These are phyloP conservation scores for Orycteropus afer DNA, from an alignment of 2,113 vertebrate species.

Conservation along the genomic window DNA sequence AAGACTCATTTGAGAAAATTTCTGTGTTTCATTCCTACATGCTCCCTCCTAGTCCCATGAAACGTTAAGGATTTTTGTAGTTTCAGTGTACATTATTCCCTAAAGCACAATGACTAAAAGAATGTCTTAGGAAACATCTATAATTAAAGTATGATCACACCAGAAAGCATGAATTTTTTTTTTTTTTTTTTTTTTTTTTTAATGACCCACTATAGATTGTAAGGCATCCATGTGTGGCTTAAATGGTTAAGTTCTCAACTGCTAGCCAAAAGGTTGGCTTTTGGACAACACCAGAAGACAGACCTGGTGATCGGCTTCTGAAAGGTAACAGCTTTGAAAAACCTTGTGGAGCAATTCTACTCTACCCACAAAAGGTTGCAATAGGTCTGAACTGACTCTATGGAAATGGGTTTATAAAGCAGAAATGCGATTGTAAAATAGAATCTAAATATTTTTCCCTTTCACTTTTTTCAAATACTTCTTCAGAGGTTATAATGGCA, in stretches of 20 bases:
- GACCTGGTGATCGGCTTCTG: not conserved
- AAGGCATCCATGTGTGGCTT: not conserved
- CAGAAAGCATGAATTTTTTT: not conserved
- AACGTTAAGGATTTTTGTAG: not conserved
- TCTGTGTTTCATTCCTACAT: conserved; percentile 5
- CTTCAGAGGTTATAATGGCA: not conserved
- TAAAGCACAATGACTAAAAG: not conserved
- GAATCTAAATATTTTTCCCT: not conserved
- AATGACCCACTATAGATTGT: not conserved
- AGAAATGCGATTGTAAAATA: not conserved
- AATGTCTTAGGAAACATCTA: not conserved
- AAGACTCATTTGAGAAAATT: conserved; percentile 37
- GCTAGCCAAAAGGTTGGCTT: not conserved
- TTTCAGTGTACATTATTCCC: not conserved
- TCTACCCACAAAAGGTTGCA: not conserved
- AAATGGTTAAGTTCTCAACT: not conserved
- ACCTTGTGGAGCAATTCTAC: not conserved
- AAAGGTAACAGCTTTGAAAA: not conserved
- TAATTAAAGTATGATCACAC: conserved; percentile 15
- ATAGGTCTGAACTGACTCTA: not conserved
- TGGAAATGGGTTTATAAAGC: not conserved
- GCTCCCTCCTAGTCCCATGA: not conserved
- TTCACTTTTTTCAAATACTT: not conserved
- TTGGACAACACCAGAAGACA: not conserved
- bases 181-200: not conserved